Evolutionary conservation across 1,140 invertebrate species (phyloP).

Genomic region (Batillaria attramentaria): DNA sequence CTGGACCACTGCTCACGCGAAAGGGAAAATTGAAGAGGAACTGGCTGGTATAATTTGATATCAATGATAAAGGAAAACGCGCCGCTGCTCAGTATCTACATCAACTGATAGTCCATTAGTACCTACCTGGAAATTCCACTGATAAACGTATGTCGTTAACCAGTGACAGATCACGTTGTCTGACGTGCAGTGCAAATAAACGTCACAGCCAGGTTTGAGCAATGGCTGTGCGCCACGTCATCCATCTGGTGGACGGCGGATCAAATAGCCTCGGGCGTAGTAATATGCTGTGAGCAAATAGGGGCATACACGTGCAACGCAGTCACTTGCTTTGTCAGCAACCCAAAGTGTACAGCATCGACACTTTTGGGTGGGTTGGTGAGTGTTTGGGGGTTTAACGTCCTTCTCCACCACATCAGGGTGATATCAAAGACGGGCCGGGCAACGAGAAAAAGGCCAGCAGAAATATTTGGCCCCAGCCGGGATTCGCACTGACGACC

Average conservation of each 20-base stretch:
- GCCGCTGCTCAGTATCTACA: no score
- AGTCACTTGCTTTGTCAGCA: not conserved
- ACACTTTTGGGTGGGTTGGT: not conserved
- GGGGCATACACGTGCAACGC: not conserved
- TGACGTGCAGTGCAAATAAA: no score
- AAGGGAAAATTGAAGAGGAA: no score
- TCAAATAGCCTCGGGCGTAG: not conserved
- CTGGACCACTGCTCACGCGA: no score
- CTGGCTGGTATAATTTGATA: no score
- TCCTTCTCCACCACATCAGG: not conserved
- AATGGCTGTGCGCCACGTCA: no score
- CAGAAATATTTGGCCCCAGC: not conserved
- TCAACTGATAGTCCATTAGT: no score
- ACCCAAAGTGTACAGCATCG: not conserved
- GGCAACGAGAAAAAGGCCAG: not conserved
- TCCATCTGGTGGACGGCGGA: not conserved
- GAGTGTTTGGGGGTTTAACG: not conserved
- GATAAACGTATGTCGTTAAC: no score
- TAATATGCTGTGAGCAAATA: not conserved
- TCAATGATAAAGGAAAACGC: no score
- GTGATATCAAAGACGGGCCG: not conserved
- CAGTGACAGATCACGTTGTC: no score
- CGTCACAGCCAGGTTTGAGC: no score
- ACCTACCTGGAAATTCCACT: no score
- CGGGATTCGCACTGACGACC: not conserved